Base-by-base conservation (phyloP, 2,888 invertebrate species). In the Macrophya alboannulata region DNA sequence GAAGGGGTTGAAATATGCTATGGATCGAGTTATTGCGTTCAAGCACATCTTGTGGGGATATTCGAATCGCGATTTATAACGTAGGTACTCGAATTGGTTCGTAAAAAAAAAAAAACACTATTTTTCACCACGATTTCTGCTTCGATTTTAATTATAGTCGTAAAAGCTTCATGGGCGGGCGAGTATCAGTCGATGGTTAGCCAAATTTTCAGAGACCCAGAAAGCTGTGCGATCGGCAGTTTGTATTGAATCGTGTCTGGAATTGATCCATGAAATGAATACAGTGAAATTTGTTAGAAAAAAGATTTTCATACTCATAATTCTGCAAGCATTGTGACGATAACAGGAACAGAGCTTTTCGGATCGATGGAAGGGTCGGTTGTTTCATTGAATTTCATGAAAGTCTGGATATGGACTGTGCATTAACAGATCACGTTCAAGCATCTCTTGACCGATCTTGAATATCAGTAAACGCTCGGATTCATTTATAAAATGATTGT, bases 61-160 rank as follows among this genome's bases (percentile, higher is more conserved):
- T 17, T 21, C n/a, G 71, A 71, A n/a, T 71, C 40, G 8, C 9
- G n/a, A 71, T 71, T 17, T 71, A 15, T 48, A 31, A 6, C 15
- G 68, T 25, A n/a, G 55, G n/a, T 55, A 62, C 21, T 25, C 25
- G 25, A 62, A 25, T 71, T n/a, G 40, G n/a, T 71, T 71, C 37
- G 17, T 17, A 15, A 40, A 71, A 71, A 15, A 40, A 71, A 71
- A 71, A 71, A 15, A 40, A 71, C 40, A 71, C 43, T 71, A 71
- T 71, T 71, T 71, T 71, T 71, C n/a, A 71, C 6, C 37, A 40
- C 71, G 71, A 71, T n/a, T 43, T 71, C n/a, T 40, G n/a, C 71
- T 71, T 9, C 40, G n/a, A 40, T 9, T 40, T 71, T 40, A 71
- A 71, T 71, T 71, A 40, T n/a, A 37, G 40, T 71, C 37, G 43